A percentile compares a stretch with the other conserved stretches of the same genome.
These are phyloP conservation scores for Bhutanitis thaidina DNA, from an alignment of 2,888 invertebrate genomes.

Conservation along the genomic window DNA sequence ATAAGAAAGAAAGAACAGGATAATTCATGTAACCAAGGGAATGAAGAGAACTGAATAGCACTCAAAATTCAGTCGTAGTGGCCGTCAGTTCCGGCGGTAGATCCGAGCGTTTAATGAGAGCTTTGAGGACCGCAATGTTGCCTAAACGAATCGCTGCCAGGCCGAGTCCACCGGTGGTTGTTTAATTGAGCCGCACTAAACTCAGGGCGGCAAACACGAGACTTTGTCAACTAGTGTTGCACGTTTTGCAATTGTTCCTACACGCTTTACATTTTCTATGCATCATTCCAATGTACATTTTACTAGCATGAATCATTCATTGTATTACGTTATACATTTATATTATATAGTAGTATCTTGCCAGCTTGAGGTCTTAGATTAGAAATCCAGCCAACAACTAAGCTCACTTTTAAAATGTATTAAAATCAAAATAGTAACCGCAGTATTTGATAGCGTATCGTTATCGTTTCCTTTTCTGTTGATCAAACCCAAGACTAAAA, in stretches of 20 bases:
- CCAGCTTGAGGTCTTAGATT: too few species aligned
- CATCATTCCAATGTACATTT: background rate
- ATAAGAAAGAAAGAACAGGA: background rate
- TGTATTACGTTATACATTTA: too few species aligned
- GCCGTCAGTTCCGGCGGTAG: slow-evolving; percentile 22
- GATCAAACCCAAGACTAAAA: too few species aligned
- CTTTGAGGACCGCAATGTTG: slow-evolving; percentile 32
- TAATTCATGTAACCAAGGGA: background rate
- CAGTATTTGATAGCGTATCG: too few species aligned
- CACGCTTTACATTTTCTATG: background rate
- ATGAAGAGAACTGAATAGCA: background rate
- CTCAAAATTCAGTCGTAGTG: slow-evolving; percentile 11
- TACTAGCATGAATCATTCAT: background rate
- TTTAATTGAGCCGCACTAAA: slow-evolving; percentile 45
- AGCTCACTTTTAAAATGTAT: too few species aligned
- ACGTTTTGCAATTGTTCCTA: background rate
- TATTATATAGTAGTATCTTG: too few species aligned
- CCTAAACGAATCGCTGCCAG: slow-evolving; percentile 54
- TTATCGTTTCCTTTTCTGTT: too few species aligned
- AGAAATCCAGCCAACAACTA: too few species aligned
- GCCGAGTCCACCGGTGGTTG: slow-evolving; percentile 41
- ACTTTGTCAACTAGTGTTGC: background rate
- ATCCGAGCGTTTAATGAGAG: slow-evolving; percentile 33
- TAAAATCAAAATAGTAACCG: too few species aligned
- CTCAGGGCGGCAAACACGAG: slow-evolving; percentile 15